Base-by-base conservation (phyloP, 1,140 invertebrate species). In the Mizuhopecten yessoensis region DNA sequence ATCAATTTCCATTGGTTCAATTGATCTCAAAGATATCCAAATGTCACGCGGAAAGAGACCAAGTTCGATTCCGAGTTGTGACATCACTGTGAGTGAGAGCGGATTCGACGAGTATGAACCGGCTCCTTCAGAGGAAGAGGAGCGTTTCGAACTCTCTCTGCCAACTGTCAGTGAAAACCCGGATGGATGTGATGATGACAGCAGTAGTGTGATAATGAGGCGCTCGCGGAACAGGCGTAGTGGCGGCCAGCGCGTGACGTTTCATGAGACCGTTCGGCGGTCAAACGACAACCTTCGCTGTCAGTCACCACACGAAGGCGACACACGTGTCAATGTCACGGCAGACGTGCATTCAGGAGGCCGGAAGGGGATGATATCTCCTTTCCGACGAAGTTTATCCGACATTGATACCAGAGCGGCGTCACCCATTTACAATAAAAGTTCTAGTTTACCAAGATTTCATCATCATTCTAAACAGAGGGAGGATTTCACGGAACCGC, bases 191-290 rank as follows among this genome's bases (percentile, higher is more conserved):
- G 88, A 90, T 34, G 91, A 93, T 20, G 33, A 88, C 34, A 34
- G 36, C 15, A 89, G 91, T 86, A 92, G 90, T 33, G 92, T 92
- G 0, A 90, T 92, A 11, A 90, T 93, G 86, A 90, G 93, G 0
- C 91, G 93, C 34, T 89, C 49, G 34, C 86, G 92, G 34, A 90
- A 91, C 20, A 87, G 94, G 33, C 89, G 93, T 34, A 92, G 92
- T 88, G 92, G 93, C 2, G 93, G 91, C 2, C 94, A 93, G 33
- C 89, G 95, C n/a, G 95, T 95, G 15, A 95, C 95, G 15, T 95
- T 95, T 90, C 93, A 95, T 34, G 95, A 95, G 11, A 57, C 92
- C 34, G 92, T 94, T 7, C 89, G 92, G 49, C 90, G 87, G 23
- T 94, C 90, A 29, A 34, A 86, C 33, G 90, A 88, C 3, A 91